A percentile compares a stretch with the other conserved stretches of the same genome.
Conservation (phyloP, 2,888 invertebrate species). For the Hylaea fasciaria region DNA sequence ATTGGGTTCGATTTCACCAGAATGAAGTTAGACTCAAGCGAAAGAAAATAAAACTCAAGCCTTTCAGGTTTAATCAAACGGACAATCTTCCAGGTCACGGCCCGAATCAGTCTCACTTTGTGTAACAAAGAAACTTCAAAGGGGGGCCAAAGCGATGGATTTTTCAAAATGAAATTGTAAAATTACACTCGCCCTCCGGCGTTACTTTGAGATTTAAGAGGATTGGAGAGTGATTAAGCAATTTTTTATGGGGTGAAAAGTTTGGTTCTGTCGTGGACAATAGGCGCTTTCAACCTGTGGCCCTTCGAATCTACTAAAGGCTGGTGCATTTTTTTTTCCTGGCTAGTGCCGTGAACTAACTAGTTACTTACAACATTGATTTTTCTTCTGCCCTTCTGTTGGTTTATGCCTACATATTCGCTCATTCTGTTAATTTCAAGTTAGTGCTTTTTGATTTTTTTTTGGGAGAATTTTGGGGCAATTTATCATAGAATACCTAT, state of each 20-base stretch:
- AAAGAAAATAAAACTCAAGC: conserved; percentile 40
- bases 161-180: conserved; percentile 48
- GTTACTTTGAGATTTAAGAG: conserved; percentile 12
- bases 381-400: too few species aligned
- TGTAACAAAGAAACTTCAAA: conserved; percentile 61
- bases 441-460: too few species aligned
- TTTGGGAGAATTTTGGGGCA: too few species aligned
- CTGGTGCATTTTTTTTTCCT: too few species aligned
- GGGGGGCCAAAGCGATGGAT: conserved; percentile 41
- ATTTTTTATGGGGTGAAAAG: conserved; percentile 2
- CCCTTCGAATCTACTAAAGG: background rate
- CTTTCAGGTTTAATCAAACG: conserved; percentile 62
- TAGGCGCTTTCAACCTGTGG: background rate
- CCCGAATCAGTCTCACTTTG: conserved; percentile 62
- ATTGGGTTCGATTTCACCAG: conserved; percentile 4
- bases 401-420: too few species aligned
- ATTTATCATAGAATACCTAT: too few species aligned
- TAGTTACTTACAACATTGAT: too few species aligned
- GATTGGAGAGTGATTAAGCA: conserved; percentile 11
- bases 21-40: conserved; percentile 26
- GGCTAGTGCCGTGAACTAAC: too few species aligned
- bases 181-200: conserved; percentile 26
- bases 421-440: too few species aligned
- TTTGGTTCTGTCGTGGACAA: conserved; percentile 6
- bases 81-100: conserved; percentile 62